Evolutionary conservation across 2,113 vertebrate species (phyloP).

Genomic region (Grammomys surdaster): DNA sequence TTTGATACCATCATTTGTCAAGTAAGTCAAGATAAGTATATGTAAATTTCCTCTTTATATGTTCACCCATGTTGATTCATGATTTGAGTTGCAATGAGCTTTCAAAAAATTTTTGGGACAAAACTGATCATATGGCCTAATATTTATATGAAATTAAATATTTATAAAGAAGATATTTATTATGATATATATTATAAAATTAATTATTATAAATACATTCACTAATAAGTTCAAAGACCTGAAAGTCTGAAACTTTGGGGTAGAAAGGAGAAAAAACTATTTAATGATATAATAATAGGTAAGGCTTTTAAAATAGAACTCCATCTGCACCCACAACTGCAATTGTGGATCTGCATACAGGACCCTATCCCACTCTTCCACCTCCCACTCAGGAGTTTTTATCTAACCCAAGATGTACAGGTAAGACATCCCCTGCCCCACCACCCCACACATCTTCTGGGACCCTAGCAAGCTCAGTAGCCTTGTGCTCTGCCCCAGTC

Average conservation of each 20-base stretch:
- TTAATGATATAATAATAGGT: background rate
- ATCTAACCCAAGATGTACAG: no score
- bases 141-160: constrained; percentile 1
- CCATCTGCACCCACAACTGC: no score
- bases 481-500: no score
- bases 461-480: no score
- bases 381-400: no score
- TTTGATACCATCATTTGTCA: background rate
- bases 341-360: no score
- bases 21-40: background rate
- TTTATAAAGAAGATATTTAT: background rate
- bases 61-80: background rate
- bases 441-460: no score
- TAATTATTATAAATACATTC: background rate
- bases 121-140: background rate
- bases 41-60: background rate
- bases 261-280: background rate
- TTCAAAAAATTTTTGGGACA: background rate
- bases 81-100: background rate
- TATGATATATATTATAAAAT: background rate
- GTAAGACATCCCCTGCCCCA: no score
- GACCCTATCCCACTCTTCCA: no score
- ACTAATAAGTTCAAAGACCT: background rate
- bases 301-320: background rate
- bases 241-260: background rate